A percentile compares a stretch with the other conserved stretches of the same genome.
Conservation (phyloP, 2,888 invertebrate species). For the Mechanitis mazaeus region DNA sequence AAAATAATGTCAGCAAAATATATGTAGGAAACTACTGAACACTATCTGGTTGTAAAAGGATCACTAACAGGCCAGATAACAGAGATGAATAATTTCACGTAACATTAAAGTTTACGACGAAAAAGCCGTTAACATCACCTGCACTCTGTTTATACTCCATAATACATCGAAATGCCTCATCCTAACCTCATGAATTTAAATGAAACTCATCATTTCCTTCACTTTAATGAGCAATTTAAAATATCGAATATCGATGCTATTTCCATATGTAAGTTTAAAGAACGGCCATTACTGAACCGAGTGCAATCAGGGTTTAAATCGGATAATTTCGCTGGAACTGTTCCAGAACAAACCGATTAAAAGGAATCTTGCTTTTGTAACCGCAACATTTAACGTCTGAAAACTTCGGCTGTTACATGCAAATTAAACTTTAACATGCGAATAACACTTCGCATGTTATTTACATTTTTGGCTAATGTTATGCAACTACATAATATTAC, state of each 20-base stretch:
- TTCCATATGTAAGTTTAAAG: constrained; percentile 26
- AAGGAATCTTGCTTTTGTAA: constrained; percentile 26
- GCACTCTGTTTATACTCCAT: too few species aligned
- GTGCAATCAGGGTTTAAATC: constrained; percentile 52
- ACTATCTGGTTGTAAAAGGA: too few species aligned
- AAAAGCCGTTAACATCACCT: too few species aligned
- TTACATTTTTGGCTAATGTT: neutral
- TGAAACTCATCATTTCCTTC: neutral
- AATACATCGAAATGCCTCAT: neutral
- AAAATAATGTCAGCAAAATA: too few species aligned
- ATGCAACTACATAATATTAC: neutral
- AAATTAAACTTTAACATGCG: constrained; percentile 5
- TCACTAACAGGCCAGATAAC: too few species aligned
- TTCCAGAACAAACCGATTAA: constrained; percentile 45
- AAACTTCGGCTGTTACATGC: constrained; percentile 13
- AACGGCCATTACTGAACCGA: constrained; percentile 35
- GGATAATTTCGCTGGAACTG: constrained; percentile 51
- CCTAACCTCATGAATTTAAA: neutral
- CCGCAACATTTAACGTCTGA: constrained; percentile 17
- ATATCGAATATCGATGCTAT: constrained; percentile 16
- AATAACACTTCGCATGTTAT: constrained; percentile 5
- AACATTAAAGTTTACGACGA: too few species aligned
- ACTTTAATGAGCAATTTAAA: constrained; percentile 14
- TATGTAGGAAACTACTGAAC: too few species aligned
- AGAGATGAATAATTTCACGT: too few species aligned